Evolutionary conservation across 2,888 invertebrate genomes (phyloP).

Genomic region (Caenorhabditis imperialis): DNA sequence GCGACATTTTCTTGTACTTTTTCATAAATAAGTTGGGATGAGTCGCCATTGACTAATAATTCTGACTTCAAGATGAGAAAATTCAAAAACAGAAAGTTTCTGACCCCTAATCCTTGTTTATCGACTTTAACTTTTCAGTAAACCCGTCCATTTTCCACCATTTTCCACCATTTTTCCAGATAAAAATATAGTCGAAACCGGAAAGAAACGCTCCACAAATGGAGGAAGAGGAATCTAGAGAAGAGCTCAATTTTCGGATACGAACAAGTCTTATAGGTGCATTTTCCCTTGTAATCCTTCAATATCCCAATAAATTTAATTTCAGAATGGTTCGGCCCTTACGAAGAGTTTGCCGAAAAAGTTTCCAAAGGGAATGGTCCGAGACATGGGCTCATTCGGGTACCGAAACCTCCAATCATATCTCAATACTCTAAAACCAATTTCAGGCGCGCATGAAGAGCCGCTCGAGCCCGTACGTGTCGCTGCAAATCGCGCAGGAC

Average conservation of each 20-base stretch:
- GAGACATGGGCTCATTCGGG: conserved; percentile 36
- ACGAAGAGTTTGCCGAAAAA: conserved; percentile 39
- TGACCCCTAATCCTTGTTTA: too few species aligned
- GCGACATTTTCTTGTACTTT: too few species aligned
- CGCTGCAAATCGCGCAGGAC: conserved; percentile 9
- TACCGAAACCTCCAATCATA: conserved; percentile 6
- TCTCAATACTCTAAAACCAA: background rate
- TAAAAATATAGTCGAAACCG: too few species aligned
- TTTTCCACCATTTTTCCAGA: too few species aligned
- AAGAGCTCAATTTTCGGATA: background rate
- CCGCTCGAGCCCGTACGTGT: conserved; percentile 12
- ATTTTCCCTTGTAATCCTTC: background rate
- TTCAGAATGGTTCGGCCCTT: conserved; percentile 48
- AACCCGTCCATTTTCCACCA: too few species aligned
- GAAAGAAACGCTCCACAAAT: background rate
- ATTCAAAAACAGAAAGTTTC: too few species aligned
- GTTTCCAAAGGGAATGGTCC: conserved; percentile 6
- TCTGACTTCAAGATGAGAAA: too few species aligned
- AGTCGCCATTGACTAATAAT: too few species aligned
- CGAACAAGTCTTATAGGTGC: background rate
- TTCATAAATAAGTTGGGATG: too few species aligned
- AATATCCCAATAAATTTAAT: background rate
- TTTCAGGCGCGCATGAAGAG: conserved; percentile 41
- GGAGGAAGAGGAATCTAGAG: background rate
- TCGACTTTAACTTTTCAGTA: too few species aligned